Percentiles rank a stretch among this genome's conserved stretches.
phyloP scores from a whole-genome alignment of 2,113 vertebrate species.

The Narcine bancroftii region DNA sequence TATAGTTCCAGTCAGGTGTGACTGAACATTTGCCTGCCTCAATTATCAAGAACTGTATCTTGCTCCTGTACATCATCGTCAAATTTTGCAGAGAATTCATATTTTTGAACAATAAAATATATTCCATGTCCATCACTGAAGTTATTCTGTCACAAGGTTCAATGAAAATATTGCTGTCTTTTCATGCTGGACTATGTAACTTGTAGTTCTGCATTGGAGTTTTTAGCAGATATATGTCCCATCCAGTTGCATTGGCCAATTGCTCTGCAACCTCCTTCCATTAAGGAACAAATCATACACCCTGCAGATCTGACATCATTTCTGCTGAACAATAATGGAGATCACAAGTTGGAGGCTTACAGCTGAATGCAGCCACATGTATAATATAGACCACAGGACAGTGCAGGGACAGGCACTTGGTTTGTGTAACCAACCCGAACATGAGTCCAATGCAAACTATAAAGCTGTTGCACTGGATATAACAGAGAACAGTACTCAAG shows the following conservation, averaged over 20 bases:
- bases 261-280: background rate
- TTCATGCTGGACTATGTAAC: background rate
- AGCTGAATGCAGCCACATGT: too few relatives aligned
- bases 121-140: background rate
- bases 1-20: background rate
- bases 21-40: background rate
- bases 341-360: too few relatives aligned
- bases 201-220: background rate
- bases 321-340: too few relatives aligned
- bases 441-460: too few relatives aligned
- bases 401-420: too few relatives aligned
- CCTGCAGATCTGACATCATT: too few relatives aligned
- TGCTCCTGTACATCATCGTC: background rate
- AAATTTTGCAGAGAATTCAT: background rate
- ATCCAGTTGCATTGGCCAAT: too few relatives aligned
- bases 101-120: conserved; percentile 30
- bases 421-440: too few relatives aligned
- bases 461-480: too few relatives aligned
- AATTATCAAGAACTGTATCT: background rate
- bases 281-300: too few relatives aligned
- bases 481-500: too few relatives aligned
- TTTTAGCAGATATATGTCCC: background rate
- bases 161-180: background rate
- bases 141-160: background rate
- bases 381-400: too few relatives aligned